Evolutionary conservation across 2,888 invertebrate species (phyloP).

Genomic region (Zootermopsis nevadensis): DNA sequence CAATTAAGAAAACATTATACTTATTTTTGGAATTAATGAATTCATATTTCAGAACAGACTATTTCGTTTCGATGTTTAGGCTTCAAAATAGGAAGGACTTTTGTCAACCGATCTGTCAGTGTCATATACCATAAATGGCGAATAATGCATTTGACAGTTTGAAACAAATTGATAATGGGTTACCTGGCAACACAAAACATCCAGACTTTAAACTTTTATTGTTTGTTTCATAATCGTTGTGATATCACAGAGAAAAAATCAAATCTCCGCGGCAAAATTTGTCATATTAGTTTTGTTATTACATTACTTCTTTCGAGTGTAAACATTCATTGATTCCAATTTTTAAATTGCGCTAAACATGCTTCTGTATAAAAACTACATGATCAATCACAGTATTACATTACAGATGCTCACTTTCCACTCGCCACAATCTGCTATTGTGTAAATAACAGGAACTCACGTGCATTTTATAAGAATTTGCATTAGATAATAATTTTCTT

Average conservation of each 20-base stretch:
- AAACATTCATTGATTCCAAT: neutral
- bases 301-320: neutral
- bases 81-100: neutral
- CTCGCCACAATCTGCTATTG: too few relatives aligned
- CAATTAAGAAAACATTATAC: conserved; percentile 39
- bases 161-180: conserved; percentile 19
- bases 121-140: conserved; percentile 26
- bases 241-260: neutral
- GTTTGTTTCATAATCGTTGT: neutral
- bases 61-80: neutral
- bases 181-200: conserved; percentile 26
- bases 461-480: too few relatives aligned
- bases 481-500: too few relatives aligned
- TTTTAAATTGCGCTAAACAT: too few relatives aligned
- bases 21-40: conserved; percentile 25
- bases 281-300: neutral
- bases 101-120: conserved; percentile 19
- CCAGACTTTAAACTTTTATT: conserved; percentile 15
- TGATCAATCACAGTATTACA: too few relatives aligned
- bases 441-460: too few relatives aligned
- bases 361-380: too few relatives aligned
- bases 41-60: conserved; percentile 26
- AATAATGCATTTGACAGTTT: conserved; percentile 37
- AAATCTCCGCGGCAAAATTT: neutral
- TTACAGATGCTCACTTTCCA: too few relatives aligned